Percentiles rank a stretch among this genome's conserved stretches.
These are phyloP conservation scores for Pseudopodoces humilis DNA, from an alignment of 2,113 vertebrate species.

Conservation along the genomic window DNA sequence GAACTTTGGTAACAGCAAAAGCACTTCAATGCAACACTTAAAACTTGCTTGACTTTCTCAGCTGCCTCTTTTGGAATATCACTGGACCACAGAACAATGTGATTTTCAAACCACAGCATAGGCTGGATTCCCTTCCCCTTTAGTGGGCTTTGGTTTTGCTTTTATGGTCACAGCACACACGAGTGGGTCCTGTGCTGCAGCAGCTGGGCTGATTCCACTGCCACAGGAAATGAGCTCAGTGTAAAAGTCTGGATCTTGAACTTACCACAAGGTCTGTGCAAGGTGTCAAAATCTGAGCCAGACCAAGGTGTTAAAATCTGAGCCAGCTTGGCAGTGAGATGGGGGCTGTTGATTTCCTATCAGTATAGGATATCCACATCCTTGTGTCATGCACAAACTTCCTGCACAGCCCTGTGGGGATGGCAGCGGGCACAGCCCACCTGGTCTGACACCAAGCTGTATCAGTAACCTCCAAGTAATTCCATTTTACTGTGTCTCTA, in stretches of 20 bases:
- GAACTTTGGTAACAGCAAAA: not conserved
- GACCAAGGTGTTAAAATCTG: not conserved
- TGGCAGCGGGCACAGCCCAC: not conserved
- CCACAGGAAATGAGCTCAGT: not conserved
- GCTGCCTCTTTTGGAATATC: not conserved
- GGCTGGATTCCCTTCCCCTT: slow-evolving; percentile 18
- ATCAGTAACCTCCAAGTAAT: not conserved
- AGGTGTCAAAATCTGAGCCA: not conserved
- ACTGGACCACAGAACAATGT: not conserved
- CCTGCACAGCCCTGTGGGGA: not conserved
- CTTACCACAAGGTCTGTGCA: not conserved
- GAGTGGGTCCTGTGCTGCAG: not conserved
- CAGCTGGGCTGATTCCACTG: not conserved
- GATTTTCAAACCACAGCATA: slow-evolving; percentile 23
- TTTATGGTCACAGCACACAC: not conserved
- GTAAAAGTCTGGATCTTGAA: not conserved
- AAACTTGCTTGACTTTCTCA: not conserved
- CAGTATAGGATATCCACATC: rapidly evolving
- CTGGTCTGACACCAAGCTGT: not conserved
- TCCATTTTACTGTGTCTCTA: not conserved
- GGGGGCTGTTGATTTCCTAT: not conserved
- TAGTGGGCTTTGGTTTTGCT: not conserved
- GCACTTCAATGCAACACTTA: not conserved
- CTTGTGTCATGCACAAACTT: not conserved
- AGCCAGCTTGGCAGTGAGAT: not conserved